phyloP scores from a whole-genome alignment of 2,888 invertebrate species.

The Eupithecia centaureata region DNA sequence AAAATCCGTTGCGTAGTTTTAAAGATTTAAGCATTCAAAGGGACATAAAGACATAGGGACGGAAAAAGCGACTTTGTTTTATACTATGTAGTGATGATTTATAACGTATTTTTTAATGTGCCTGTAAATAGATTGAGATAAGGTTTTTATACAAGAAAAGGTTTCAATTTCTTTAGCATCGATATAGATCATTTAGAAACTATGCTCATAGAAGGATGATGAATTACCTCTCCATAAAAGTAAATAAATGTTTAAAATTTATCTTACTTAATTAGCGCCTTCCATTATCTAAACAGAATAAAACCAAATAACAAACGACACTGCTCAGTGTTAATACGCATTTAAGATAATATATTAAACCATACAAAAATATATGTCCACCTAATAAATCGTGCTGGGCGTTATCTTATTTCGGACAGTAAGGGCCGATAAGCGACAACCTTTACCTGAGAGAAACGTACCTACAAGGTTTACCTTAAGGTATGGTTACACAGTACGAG shows the following conservation, averaged over 20 bases:
- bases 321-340: constrained; percentile 81
- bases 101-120: no score
- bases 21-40: no score
- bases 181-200: not conserved
- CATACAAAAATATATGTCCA: constrained; percentile 80
- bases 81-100: no score
- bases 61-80: no score
- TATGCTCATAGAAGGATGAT: not conserved
- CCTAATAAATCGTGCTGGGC: constrained; percentile 77
- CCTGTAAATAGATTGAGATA: no score
- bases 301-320: constrained; percentile 70
- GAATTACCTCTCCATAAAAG: not conserved
- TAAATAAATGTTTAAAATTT: constrained; percentile 8
- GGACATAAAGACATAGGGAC: no score
- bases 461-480: constrained; percentile 53
- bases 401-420: constrained; percentile 78
- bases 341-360: constrained; percentile 83
- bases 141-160: no score
- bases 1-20: no score
- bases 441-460: constrained; percentile 47
- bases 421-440: constrained; percentile 72
- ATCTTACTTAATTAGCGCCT: constrained; percentile 43
- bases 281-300: constrained; percentile 61
- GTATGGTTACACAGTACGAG: not conserved
- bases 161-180: no score